Evolutionary conservation across 2,888 invertebrate genomes (phyloP).

Genomic region (Flexamia atlantica): DNA sequence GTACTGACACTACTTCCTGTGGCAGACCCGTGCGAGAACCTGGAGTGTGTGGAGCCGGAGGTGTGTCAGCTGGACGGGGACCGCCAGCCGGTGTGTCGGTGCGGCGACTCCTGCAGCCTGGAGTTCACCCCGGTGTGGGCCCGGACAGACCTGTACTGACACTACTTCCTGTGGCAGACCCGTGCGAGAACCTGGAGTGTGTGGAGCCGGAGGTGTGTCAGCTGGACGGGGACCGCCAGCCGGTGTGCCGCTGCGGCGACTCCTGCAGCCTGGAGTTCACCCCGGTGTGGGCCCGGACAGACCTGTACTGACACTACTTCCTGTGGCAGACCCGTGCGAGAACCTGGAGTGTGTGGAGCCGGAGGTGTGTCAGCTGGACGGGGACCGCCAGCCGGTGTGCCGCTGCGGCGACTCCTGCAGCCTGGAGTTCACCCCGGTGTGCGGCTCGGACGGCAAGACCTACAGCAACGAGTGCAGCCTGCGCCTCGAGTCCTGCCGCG

Average conservation of each 20-base stretch:
- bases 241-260: slow-evolving; percentile 89
- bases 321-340: slow-evolving; percentile 89
- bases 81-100: slow-evolving; percentile 87
- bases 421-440: slow-evolving; percentile 85
- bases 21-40: slow-evolving; percentile 95
- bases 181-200: slow-evolving; percentile 88
- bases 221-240: slow-evolving; percentile 86
- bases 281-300: slow-evolving; percentile 89
- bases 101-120: too few species aligned
- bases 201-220: slow-evolving; percentile 89
- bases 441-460: slow-evolving; percentile 88
- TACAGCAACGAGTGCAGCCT: slow-evolving; percentile 91
- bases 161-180: slow-evolving; percentile 88
- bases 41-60: too few species aligned
- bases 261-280: slow-evolving; percentile 86
- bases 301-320: too few species aligned
- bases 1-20: too few species aligned
- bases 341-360: slow-evolving; percentile 87
- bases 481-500: slow-evolving; percentile 87
- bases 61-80: slow-evolving; percentile 90
- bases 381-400: slow-evolving; percentile 86
- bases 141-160: too few species aligned
- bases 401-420: slow-evolving; percentile 89
- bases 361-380: slow-evolving; percentile 90
- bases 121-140: slow-evolving; percentile 86